Base-by-base conservation (phyloP, 2,888 invertebrate genomes). In the Cerastoderma edule region DNA sequence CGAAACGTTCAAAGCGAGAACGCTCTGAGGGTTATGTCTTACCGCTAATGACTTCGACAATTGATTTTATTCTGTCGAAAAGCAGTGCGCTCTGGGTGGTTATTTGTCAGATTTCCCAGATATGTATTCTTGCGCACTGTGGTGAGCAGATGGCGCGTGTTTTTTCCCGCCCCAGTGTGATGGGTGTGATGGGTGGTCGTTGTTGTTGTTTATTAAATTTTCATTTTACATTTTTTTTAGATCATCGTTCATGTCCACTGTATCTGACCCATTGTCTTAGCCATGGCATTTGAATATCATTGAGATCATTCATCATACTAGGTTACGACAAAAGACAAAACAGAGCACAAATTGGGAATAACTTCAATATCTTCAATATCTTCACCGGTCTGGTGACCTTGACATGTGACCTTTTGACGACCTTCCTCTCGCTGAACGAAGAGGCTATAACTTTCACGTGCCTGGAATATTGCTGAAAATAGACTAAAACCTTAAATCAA, bases 71-170 rank as follows among this genome's bases (percentile, higher is more conserved):
- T 39, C 60, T 35, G 39, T 60, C 39, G 39, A 60, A 50, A 60
- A 60, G 27, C 39, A 60, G 60, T 60, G 33, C 60, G 19, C 60
- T 10, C 35, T 60, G 60, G 60, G 60, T 60, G 60, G 60, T 60
- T 60, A 60, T 35, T 60, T 60, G 60, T 60, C 39, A 39, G 39
- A 10, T 24, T 33, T 60, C 60, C 60, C 60, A 60, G 39, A 60
- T 39, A 16, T 60, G 39, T 60, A 60, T 60, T 39, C 60, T 60
- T 39, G 16, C 35, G 60, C 60, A 60, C 60, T 60, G 27, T 33
- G 39, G 60, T 10, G 22, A 44, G 24, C 50, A 22, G 50, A 22
- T 50, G n/a, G n/a, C n/a, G n/a, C n/a, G 6, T 22, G n/a, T 50
- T 22, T 22, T 50, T 22, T 50, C 22, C 24, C 1, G 5, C 46